Evolutionary conservation across 2,113 vertebrate species (phyloP), one percentile per base, ranked within the genome.

Genomic region (Elachura formosa): DNA sequence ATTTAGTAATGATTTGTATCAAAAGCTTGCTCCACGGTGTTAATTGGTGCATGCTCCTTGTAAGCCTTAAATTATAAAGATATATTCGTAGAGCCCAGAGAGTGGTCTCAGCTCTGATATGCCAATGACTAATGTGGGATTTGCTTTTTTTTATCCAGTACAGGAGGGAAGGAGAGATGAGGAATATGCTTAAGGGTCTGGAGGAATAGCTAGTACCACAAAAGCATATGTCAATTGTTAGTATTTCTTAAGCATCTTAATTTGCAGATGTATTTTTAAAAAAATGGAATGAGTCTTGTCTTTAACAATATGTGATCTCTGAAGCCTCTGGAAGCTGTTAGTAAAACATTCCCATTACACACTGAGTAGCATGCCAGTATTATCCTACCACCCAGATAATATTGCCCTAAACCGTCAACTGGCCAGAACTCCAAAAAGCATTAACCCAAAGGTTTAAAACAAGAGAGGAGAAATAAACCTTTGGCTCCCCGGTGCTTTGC

Each of bases 1-100:
- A 87, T 96, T 97, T 96, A 97, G 97, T 78, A 88, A 85, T 62
- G 89, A 91, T 94, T 94, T 91, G 84, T 94, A 95, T 95, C 95
- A 96, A 97, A 96, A 95, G 85, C 92, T 96, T 94, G 84, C 91
- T 96, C 84, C 61, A 13, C 8, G 7, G 61, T 95, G 89, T 92
- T 97, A 96, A 97, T 97, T 94, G 92, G 82, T 88, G 48, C 76
- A 56, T 95, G 76, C 76, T 95, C 90, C 52, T 79, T 43, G 63
- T 79, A 93, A 90, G 79, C 55, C 72, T 94, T 91, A 94, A 94
- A 93, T 95, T 89, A 84, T 93, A 95, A 97, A 96, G 91, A 90
- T 89, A 93, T 56, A 84, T 92, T 92, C 58, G 59, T 48, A 71
- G 87, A 96, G 88, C 76, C n/a, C 71, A 90, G 83, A 90, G 83